Percentiles rank a stretch among this genome's conserved stretches.
Conservation (phyloP, 2,888 invertebrate genomes). For the Pediacus dermestoides region DNA sequence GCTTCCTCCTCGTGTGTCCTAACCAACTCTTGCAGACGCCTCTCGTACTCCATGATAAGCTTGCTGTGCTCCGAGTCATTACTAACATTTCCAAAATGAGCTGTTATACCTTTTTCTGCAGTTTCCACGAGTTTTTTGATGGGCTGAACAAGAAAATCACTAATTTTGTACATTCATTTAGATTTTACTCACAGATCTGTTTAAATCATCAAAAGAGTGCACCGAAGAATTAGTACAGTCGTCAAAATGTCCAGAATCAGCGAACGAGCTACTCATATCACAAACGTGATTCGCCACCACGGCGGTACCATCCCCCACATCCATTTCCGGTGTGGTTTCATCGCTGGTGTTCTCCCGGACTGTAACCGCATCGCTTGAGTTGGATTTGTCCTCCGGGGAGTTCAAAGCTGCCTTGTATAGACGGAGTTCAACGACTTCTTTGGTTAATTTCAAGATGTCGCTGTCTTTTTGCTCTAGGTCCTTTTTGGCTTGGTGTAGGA, state of each 20-base stretch:
- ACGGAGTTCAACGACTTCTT: conserved; percentile 70
- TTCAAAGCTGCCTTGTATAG: conserved; percentile 75
- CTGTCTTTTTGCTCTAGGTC: conserved; percentile 78
- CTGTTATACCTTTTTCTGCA: conserved; percentile 40
- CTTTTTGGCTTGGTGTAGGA: conserved; percentile 69
- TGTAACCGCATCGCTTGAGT: conserved; percentile 61
- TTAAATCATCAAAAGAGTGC: conserved; percentile 54
- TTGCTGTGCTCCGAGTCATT: conserved; percentile 64
- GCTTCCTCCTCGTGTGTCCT: conserved; percentile 61
- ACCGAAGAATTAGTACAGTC: conserved; percentile 73
- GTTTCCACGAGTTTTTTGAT: conserved; percentile 28
- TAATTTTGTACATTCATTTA: not conserved
- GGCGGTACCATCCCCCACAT: conserved; percentile 27
- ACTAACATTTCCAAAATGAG: conserved; percentile 1
- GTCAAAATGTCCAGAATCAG: conserved; percentile 85
- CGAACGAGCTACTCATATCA: conserved; percentile 68
- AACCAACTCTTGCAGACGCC: conserved; percentile 70
- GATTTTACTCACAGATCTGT: conserved; percentile 22
- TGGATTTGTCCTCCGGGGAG: conserved; percentile 77
- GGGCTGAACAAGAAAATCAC: conserved; percentile 30
- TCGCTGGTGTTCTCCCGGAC: conserved; percentile 66
- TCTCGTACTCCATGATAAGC: conserved; percentile 70
- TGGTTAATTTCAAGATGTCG: conserved; percentile 67
- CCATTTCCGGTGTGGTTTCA: conserved; percentile 44
- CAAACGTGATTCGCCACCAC: conserved; percentile 20